These are phyloP conservation scores for Drosophila lowei DNA, from an alignment of 1,140 invertebrate species.

Conservation along the genomic window DNA sequence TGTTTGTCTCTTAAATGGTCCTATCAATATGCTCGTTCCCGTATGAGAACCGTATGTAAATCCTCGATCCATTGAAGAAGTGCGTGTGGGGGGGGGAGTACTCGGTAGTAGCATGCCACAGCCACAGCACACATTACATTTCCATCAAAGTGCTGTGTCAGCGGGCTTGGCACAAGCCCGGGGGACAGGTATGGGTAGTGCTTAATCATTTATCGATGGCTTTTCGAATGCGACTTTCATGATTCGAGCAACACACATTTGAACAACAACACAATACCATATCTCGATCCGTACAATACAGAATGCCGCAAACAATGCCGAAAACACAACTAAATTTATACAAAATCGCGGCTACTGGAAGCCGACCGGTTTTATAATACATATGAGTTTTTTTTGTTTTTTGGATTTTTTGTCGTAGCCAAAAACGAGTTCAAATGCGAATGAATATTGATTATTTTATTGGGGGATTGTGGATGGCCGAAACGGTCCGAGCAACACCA, in stretches of 20 bases:
- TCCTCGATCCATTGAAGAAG: background rate
- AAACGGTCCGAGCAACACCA: constrained; percentile 22
- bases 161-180: constrained; percentile 24
- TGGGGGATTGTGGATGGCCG: constrained; percentile 30
- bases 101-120: too few relatives aligned
- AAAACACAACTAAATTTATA: constrained; percentile 61
- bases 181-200: constrained; percentile 20
- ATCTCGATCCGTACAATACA: too few relatives aligned
- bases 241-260: constrained; percentile 16
- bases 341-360: constrained; percentile 60
- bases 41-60: background rate
- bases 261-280: too few relatives aligned
- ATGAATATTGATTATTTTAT: constrained; percentile 21
- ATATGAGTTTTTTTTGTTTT: background rate
- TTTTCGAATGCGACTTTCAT: constrained; percentile 52
- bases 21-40: constrained; percentile 42
- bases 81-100: background rate
- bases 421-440: constrained; percentile 43
- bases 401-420: background rate
- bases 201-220: constrained; percentile 52
- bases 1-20: constrained; percentile 57
- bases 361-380: constrained; percentile 40
- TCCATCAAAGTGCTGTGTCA: constrained; percentile 46
- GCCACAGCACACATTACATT: constrained; percentile 23
- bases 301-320: constrained; percentile 9